phyloP scores from a whole-genome alignment of 2,797 vertebrate species.

The Acanthis flammea region DNA sequence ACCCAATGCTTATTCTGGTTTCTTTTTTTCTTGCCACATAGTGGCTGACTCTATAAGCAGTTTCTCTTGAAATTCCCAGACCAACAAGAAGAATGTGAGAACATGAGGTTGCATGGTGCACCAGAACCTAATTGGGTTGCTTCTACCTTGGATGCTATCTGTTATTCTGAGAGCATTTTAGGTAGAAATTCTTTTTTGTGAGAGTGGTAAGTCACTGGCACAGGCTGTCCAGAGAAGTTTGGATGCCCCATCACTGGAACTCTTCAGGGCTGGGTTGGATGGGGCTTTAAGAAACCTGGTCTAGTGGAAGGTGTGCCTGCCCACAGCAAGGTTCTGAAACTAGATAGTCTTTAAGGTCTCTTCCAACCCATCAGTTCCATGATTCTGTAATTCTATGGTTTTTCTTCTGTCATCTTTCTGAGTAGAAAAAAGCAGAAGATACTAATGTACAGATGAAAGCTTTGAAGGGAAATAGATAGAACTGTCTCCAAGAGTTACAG shows the following conservation, averaged over 20 bases:
- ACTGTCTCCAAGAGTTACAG: not conserved
- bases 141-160: constrained; percentile 27
- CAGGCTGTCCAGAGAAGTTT: not conserved
- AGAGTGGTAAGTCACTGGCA: not conserved
- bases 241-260: not conserved
- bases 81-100: constrained; percentile 17
- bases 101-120: not conserved
- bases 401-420: not conserved
- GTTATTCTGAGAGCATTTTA: not conserved
- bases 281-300: not conserved
- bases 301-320: not conserved
- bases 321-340: rapidly evolving
- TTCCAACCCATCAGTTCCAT: not conserved
- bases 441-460: not conserved
- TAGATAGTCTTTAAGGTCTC: not conserved
- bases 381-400: not conserved
- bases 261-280: not conserved
- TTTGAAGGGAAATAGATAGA: constrained; percentile 19
- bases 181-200: not conserved
- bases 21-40: not conserved
- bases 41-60: not conserved
- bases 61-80: constrained; percentile 9
- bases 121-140: not conserved
- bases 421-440: not conserved
- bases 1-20: not conserved